Percentiles rank a stretch among this genome's conserved stretches.
phyloP scores from a whole-genome alignment of 2,888 invertebrate species.

The Lymantria monacha region DNA sequence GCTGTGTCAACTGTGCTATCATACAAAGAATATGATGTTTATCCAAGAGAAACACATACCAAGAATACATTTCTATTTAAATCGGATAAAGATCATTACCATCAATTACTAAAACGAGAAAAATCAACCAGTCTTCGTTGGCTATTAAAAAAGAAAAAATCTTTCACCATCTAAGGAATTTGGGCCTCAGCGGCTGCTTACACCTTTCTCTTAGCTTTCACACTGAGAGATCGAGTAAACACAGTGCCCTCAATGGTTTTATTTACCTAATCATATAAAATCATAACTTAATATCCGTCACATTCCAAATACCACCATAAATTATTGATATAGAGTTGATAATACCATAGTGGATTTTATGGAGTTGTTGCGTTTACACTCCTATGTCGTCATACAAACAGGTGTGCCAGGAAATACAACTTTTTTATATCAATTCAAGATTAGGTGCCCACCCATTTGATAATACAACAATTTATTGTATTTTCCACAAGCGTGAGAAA shows the following conservation, averaged over 20 bases:
- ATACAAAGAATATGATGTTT: neutral
- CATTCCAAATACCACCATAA: constrained; percentile 13
- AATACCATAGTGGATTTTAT: neutral
- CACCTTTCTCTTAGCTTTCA: constrained; percentile 75
- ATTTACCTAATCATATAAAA: constrained; percentile 17
- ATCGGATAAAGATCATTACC: constrained; percentile 12
- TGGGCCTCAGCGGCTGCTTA: constrained; percentile 51
- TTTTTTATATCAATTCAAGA: constrained; percentile 48
- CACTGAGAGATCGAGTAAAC: constrained; percentile 55
- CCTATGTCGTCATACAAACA: constrained; percentile 35
- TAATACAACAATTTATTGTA: constrained; percentile 8
- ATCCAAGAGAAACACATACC: neutral
- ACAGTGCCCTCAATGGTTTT: constrained; percentile 53
- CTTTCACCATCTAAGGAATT: constrained; percentile 68
- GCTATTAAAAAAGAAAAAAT: constrained; percentile 45
- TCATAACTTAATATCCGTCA: constrained; percentile 18
- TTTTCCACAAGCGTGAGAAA: neutral
- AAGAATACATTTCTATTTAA: neutral
- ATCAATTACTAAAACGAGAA: constrained; percentile 19
- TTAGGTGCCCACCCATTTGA: constrained; percentile 33
- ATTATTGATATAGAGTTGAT: constrained; percentile 5
- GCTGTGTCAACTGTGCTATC: too few relatives aligned
- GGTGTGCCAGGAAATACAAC: constrained; percentile 50
- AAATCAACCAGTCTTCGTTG: constrained; percentile 17
- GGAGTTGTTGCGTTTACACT: constrained; percentile 7